These are phyloP conservation scores for Aphelenchoides avenae DNA, from an alignment of 1,140 invertebrate species.

Conservation along the genomic window DNA sequence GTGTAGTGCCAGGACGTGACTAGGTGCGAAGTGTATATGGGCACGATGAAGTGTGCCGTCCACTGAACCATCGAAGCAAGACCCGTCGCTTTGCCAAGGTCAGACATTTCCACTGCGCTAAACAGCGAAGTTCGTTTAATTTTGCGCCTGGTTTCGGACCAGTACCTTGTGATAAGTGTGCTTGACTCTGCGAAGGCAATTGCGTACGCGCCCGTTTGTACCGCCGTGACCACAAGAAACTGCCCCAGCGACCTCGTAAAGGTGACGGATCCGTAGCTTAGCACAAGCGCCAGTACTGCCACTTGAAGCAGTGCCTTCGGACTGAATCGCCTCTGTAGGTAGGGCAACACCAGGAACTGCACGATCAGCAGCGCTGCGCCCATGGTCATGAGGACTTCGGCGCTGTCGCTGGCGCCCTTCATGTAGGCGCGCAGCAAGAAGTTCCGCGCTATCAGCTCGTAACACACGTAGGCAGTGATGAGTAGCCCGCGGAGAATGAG, in stretches of 20 bases:
- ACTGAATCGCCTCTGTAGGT: constrained; percentile 40
- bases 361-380: constrained; percentile 45
- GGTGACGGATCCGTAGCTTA: constrained; percentile 41
- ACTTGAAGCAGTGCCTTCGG: constrained; percentile 52
- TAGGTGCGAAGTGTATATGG: constrained; percentile 56
- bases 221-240: constrained; percentile 52
- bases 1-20: constrained; percentile 55
- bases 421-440: constrained; percentile 57
- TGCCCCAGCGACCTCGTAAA: constrained; percentile 53
- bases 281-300: constrained; percentile 40
- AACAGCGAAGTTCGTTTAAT: constrained; percentile 23
- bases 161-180: constrained; percentile 56
- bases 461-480: constrained; percentile 57
- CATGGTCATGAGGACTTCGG: constrained; percentile 55
- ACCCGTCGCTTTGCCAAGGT: constrained; percentile 56
- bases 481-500: constrained; percentile 48
- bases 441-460: constrained; percentile 58
- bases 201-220: constrained; percentile 57
- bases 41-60: constrained; percentile 54
- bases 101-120: constrained; percentile 51
- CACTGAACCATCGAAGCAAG: constrained; percentile 59
- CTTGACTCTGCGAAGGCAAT: constrained; percentile 57
- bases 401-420: constrained; percentile 52
- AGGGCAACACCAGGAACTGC: constrained; percentile 53
- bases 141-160: background rate